Base-by-base conservation (phyloP, 2,888 invertebrate genomes). In the Himalopsyche japonica region DNA sequence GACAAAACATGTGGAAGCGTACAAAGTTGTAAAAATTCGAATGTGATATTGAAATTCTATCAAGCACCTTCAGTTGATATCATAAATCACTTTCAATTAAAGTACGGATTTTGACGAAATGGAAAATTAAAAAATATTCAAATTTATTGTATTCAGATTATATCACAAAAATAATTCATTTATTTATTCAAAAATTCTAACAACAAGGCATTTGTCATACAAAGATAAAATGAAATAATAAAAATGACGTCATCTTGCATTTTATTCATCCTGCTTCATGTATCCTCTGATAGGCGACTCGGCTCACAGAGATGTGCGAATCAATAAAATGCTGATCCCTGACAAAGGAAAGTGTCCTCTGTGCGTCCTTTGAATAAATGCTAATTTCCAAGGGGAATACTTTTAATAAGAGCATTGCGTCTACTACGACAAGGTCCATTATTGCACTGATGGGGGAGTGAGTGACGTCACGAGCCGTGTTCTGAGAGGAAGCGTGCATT, bases 301-400 rank as follows among this genome's bases (percentile, higher is more conserved):
- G 57, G 27, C 77, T 79, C 37, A 47, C 43, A 27, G 32, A 82
- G 76, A 24, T 64, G 82, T 79, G 80, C 48, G 47, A 83, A 83
- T 83, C 83, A 83, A 83, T 83, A 83, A 83, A 57, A 57, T 57
- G 20, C 20, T 24, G n/a, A 57, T 57, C 57, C 57, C 20, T 24
- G 57, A 20, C 7, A 57, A 20, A 57, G 57, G 20, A 57, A 57
- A 20, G 8, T 57, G 57, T 20, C 57, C 57, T 20, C 20, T 57
- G 20, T 15, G 57, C 57, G 57, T 10, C 57, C 20, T 20, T 57
- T 57, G n/a, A 57, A 57, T 57, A 57, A 57, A 57, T 10, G 57
- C 57, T 20, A 20, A 57, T 57, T 43, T 43, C 57, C 57, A 24
- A 57, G 15, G 43, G 43, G 43, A 57, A 57, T 24, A 24, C 57